phyloP scores from a whole-genome alignment of 2,888 invertebrate genomes.

The Tipula helvola region DNA sequence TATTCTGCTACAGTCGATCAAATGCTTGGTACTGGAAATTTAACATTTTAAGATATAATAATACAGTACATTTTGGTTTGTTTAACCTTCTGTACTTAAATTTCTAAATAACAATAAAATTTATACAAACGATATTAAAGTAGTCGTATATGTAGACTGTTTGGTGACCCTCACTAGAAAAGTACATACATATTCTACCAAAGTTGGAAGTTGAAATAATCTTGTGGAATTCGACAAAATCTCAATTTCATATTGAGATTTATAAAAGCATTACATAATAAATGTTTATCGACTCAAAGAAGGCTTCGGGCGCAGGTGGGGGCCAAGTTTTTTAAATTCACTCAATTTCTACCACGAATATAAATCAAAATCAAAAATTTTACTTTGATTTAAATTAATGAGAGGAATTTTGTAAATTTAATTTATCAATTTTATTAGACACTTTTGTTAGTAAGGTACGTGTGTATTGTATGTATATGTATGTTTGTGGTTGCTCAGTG shows the following conservation, averaged over 20 bases:
- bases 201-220: no score
- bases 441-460: not conserved
- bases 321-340: no score
- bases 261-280: no score
- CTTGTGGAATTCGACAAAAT: no score
- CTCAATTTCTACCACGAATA: not conserved
- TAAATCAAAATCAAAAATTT: not conserved
- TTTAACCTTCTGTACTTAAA: not conserved
- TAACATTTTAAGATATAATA: not conserved
- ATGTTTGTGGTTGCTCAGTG: not conserved
- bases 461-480: no score
- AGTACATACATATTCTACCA: no score
- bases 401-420: not conserved
- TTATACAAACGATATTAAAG: not conserved
- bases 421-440: not conserved
- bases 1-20: not conserved
- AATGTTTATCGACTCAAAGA: no score
- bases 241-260: no score
- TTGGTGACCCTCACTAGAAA: no score
- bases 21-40: not conserved
- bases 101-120: not conserved
- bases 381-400: not conserved
- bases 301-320: no score
- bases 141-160: no score
- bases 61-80: not conserved